Conservation (phyloP, 2,888 invertebrate genomes). For the Cantharis lateralis region DNA sequence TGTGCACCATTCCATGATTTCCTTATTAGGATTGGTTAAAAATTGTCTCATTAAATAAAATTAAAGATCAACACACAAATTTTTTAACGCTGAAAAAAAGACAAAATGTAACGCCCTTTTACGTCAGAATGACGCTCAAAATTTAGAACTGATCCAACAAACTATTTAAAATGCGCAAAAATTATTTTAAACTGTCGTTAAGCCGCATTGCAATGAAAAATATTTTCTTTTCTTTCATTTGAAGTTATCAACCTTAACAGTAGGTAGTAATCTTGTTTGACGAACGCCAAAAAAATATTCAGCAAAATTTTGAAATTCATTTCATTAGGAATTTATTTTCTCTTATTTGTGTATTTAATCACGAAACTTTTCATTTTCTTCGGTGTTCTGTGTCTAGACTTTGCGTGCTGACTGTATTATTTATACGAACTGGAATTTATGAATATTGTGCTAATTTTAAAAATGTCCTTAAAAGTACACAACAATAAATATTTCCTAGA, state of each 20-base stretch:
- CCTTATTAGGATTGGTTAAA: neutral
- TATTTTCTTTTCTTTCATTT: neutral
- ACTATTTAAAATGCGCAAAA: constrained; percentile 17
- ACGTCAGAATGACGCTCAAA: constrained; percentile 25
- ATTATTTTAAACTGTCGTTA: neutral
- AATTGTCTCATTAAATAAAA: neutral
- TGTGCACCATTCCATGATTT: neutral
- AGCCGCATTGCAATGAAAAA: neutral
- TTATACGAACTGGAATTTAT: neutral
- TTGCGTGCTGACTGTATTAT: neutral
- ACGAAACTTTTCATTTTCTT: neutral
- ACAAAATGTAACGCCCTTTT: constrained; percentile 16
- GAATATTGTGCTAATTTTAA: neutral
- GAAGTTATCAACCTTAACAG: neutral
- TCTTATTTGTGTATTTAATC: neutral
- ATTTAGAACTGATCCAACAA: constrained; percentile 17
- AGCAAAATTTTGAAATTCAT: neutral
- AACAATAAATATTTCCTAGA: neutral
- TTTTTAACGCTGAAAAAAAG: constrained; percentile 3
- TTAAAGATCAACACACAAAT: neutral
- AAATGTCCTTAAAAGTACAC: neutral
- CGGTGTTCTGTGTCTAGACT: neutral
- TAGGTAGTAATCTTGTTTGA: neutral
- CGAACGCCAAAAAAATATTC: neutral
- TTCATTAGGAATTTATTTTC: neutral